phyloP scores from a whole-genome alignment of 2,888 invertebrate genomes.

The Agonopterix alstromeriana region DNA sequence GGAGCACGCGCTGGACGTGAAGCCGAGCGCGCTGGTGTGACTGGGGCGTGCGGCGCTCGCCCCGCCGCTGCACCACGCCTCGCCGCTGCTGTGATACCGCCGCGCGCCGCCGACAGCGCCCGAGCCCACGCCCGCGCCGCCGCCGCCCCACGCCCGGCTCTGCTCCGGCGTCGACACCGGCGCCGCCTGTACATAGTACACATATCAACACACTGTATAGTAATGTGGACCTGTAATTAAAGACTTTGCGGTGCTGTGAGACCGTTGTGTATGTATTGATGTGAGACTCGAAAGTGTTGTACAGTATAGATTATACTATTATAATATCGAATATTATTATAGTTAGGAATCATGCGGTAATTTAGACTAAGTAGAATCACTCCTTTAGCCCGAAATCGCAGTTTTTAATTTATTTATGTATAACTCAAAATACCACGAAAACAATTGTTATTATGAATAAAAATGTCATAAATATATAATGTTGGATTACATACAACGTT shows the following conservation, averaged over 20 bases:
- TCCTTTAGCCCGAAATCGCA: constrained; percentile 62
- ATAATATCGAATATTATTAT: constrained; percentile 61
- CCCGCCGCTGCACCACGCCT: constrained; percentile 36
- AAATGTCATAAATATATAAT: too few relatives aligned
- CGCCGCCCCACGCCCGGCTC: constrained; percentile 48
- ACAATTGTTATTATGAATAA: neutral
- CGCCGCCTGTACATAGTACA: constrained; percentile 58
- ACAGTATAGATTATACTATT: constrained; percentile 53
- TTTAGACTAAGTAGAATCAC: constrained; percentile 64
- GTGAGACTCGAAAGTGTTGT: constrained; percentile 69
- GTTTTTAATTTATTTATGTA: constrained; percentile 57
- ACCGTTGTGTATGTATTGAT: constrained; percentile 47
- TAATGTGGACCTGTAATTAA: constrained; percentile 39
- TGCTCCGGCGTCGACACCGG: constrained; percentile 5
- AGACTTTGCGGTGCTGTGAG: constrained; percentile 42
- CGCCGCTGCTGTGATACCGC: constrained; percentile 64
- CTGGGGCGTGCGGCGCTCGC: constrained; percentile 78
- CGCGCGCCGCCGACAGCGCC: neutral
- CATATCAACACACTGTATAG: constrained; percentile 64
- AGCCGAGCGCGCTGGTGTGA: constrained; percentile 86
- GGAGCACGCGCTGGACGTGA: constrained; percentile 81
- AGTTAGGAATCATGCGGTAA: constrained; percentile 54
- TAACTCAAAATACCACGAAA: neutral
- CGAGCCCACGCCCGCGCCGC: constrained; percentile 17
- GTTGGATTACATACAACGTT: too few relatives aligned